These are phyloP conservation scores for Arion vulgaris DNA, from an alignment of 1,140 invertebrate genomes.

Conservation along the genomic window DNA sequence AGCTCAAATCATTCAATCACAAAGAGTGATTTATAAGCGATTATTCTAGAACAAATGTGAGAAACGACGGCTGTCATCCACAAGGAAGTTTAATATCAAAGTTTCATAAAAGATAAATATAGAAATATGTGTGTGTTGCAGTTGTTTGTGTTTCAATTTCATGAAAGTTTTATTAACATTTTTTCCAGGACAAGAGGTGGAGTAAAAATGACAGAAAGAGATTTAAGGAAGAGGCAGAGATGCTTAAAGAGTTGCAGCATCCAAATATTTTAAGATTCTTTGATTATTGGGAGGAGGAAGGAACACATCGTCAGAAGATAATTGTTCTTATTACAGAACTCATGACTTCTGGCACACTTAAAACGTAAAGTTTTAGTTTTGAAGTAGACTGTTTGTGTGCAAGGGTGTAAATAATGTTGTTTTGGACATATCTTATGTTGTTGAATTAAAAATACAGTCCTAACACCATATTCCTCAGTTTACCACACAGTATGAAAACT, in stretches of 20 bases:
- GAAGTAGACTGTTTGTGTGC: too few species aligned
- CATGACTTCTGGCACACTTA: conserved; percentile 98
- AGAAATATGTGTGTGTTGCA: too few species aligned
- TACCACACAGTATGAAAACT: too few species aligned
- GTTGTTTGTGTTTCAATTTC: too few species aligned
- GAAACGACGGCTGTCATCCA: too few species aligned
- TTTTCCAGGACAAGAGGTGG: conserved; percentile 75
- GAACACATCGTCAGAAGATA: conserved; percentile 87
- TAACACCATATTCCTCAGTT: too few species aligned
- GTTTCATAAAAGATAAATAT: too few species aligned
- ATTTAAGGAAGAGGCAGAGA: conserved; percentile 99
- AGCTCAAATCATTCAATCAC: too few species aligned
- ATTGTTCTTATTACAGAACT: conserved; percentile 99
- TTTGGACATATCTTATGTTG: conserved; percentile 51
- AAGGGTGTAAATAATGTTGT: conserved; percentile 24
- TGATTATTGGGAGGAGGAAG: conserved; percentile 98
- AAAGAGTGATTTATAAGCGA: too few species aligned
- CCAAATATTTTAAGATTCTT: conserved; percentile 99
- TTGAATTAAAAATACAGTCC: too few species aligned
- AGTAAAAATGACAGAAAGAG: conserved; percentile 87
- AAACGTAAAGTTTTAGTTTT: conserved; percentile 82
- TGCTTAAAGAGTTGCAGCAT: conserved; percentile 99
- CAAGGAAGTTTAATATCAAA: too few species aligned
- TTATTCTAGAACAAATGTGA: too few species aligned
- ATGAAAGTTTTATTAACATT: not conserved